Percentiles rank a stretch among this genome's conserved stretches.
phyloP scores from a whole-genome alignment of 2,888 invertebrate species.

The Myopa tessellatipennis region DNA sequence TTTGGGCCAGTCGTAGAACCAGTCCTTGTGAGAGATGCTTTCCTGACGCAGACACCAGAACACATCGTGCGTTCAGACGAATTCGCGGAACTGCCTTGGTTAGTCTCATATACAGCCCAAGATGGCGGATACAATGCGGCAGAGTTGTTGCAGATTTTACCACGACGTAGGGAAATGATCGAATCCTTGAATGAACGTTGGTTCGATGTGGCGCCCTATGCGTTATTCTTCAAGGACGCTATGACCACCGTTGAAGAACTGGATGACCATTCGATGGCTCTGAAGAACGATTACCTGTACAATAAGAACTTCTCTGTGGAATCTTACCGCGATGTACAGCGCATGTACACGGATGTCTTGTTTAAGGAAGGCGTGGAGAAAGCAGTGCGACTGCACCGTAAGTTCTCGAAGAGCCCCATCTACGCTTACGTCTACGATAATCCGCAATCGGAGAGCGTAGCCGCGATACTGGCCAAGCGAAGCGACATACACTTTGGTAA shows the following conservation, averaged over 20 bases:
- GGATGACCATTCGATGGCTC: constrained; percentile 47
- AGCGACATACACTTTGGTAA: constrained; percentile 70
- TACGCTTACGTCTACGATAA: constrained; percentile 76
- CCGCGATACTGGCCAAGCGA: constrained; percentile 70
- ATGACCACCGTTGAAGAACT: constrained; percentile 69
- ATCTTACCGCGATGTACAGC: constrained; percentile 63
- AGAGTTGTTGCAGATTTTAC: constrained; percentile 64
- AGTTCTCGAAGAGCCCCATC: constrained; percentile 71
- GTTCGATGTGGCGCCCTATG: constrained; percentile 70
- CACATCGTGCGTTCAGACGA: constrained; percentile 73
- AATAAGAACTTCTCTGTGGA: constrained; percentile 65
- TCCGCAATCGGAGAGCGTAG: constrained; percentile 72
- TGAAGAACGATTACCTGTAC: constrained; percentile 51
- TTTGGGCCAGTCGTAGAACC: constrained; percentile 80
- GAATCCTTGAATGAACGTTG: constrained; percentile 72
- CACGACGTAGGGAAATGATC: constrained; percentile 62
- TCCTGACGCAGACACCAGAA: constrained; percentile 76
- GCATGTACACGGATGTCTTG: constrained; percentile 76
- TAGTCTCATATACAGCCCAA: constrained; percentile 75
- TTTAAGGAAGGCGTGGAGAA: constrained; percentile 74
- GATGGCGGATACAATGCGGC: constrained; percentile 80
- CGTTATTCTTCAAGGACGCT: constrained; percentile 74
- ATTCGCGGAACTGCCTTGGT: constrained; percentile 77
- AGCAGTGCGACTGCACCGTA: constrained; percentile 73
- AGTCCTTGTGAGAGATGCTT: constrained; percentile 69